Percentiles rank a stretch among this genome's conserved stretches.
These are phyloP conservation scores for Cryptoblepharus egeriae DNA, from an alignment of 2,797 vertebrate genomes.

Conservation along the genomic window DNA sequence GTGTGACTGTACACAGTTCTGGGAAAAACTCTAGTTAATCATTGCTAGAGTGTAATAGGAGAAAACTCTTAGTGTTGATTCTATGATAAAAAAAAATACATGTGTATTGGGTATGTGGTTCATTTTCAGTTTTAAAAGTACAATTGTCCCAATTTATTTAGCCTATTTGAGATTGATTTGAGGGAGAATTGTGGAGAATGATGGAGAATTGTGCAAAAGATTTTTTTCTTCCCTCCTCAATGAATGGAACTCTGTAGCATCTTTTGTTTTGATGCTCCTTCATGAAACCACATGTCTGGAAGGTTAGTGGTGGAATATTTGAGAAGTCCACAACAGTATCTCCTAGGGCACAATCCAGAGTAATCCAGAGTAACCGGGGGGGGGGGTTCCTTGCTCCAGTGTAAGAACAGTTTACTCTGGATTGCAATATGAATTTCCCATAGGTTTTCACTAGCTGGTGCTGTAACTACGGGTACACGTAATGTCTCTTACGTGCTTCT, in stretches of 20 bases:
- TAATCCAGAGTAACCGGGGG: too few relatives aligned
- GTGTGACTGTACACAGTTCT: slow-evolving; percentile 63
- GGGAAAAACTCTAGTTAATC: slow-evolving; percentile 68
- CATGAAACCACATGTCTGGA: neutral
- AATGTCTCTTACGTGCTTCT: too few relatives aligned
- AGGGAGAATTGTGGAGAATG: slow-evolving; percentile 1
- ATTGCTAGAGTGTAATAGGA: slow-evolving; percentile 62
- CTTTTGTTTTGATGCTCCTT: neutral
- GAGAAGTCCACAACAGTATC: neutral
- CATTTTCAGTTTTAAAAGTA: neutral
- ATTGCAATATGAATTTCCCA: too few relatives aligned
- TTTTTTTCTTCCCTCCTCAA: neutral
- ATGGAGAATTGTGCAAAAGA: neutral
- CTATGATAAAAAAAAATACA: slow-evolving; percentile 29
- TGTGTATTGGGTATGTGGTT: neutral
- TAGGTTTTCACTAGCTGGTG: too few relatives aligned
- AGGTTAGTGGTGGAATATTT: neutral
- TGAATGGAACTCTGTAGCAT: rapidly evolving
- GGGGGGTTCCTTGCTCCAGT: too few relatives aligned
- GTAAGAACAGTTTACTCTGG: too few relatives aligned
- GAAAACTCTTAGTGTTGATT: slow-evolving; percentile 23
- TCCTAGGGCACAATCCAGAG: too few relatives aligned
- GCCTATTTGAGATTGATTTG: neutral
- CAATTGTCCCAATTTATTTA: neutral
- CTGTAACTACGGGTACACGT: too few relatives aligned